These are phyloP conservation scores for Rhadina sibilatrix DNA, from an alignment of 2,113 vertebrate species.

Conservation along the genomic window DNA sequence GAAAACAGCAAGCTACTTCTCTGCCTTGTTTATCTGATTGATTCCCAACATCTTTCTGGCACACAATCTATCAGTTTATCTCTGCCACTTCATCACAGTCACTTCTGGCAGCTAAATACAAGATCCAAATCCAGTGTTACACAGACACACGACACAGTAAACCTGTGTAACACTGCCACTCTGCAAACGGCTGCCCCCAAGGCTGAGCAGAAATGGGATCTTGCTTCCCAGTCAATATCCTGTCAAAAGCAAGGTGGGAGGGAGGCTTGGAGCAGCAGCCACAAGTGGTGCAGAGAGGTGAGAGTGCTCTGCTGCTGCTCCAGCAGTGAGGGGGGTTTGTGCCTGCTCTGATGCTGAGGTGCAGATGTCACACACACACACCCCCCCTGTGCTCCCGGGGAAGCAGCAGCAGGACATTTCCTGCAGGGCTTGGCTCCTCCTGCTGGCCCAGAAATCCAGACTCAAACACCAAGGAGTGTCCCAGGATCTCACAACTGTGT, in stretches of 20 bases:
- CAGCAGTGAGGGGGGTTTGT: background rate
- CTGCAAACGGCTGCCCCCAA: conserved; percentile 77
- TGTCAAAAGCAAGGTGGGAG: conserved; percentile 62
- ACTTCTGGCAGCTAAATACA: conserved; percentile 87
- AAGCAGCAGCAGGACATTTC: background rate
- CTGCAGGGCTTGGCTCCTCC: background rate
- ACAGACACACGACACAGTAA: conserved; percentile 79
- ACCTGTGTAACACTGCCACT: conserved; percentile 70
- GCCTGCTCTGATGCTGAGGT: background rate
- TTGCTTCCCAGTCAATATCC: conserved; percentile 67
- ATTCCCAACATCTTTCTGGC: conserved; percentile 85
- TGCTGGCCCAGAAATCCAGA: background rate
- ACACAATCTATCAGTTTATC: conserved; percentile 90
- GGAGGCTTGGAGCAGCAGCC: background rate
- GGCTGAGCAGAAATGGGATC: conserved; percentile 73
- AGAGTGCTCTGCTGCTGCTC: background rate
- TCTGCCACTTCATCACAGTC: conserved; percentile 88
- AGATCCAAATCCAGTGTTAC: conserved; percentile 85
- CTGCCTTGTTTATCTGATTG: conserved; percentile 83
- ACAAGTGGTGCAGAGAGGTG: conserved; percentile 16
- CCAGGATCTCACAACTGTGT: fast-evolving
- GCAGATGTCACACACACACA: background rate
- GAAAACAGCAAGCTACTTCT: conserved; percentile 77
- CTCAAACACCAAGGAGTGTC: background rate
- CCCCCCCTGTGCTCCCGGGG: fast-evolving